Base-by-base conservation (phyloP, 2,888 invertebrate species). In the Lepidonotus clava region DNA sequence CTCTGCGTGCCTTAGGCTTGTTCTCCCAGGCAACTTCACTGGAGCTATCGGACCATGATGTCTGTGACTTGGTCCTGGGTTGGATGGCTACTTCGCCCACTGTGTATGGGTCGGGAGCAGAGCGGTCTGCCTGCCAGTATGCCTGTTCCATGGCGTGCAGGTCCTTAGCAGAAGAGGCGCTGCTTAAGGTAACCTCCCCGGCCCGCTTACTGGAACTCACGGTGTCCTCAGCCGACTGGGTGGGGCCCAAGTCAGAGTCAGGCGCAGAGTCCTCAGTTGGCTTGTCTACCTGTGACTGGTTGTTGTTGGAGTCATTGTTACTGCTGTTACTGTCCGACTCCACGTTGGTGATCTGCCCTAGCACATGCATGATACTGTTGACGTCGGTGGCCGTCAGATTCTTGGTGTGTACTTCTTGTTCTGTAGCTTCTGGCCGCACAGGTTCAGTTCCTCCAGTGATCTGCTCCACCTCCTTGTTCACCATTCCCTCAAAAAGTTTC, bases 391-490 rank as follows among this genome's bases (percentile, higher is more conserved):
- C 84, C 32, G 56, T 84, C 11, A 56, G 51, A 34, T 66, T 67
- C 40, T 86, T 86, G 51, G 34, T 38, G 24, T 77, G 21, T 36
- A 46, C 83, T n/a, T 53, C 83, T 32, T 71, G 38, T 2, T 11
- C 34, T 28, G 38, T 14, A 28, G 36, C 38, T 6, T 28, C 21
- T 4, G 61, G 61, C 11, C 28, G 28, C 11, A 11, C 61, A 24
- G 11, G 61, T 2, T 24, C 2, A 1, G 24, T 11, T 2, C 28
- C 61, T 0, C 84, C 21, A n/a, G 85, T 85, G 28, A 85, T 85
- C 46, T 85, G 28, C 24, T 61, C 85, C 0, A 85, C 85, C 28
- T 85, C 85, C 34, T 51, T 36, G 61, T 85, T 85, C 21, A 67
- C 67, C 53, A 85, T 85, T 5, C 71, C 67, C 41, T 85, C 85